These are phyloP conservation scores for Euplexia lucipara DNA, from an alignment of 2,888 invertebrate species.

Conservation along the genomic window DNA sequence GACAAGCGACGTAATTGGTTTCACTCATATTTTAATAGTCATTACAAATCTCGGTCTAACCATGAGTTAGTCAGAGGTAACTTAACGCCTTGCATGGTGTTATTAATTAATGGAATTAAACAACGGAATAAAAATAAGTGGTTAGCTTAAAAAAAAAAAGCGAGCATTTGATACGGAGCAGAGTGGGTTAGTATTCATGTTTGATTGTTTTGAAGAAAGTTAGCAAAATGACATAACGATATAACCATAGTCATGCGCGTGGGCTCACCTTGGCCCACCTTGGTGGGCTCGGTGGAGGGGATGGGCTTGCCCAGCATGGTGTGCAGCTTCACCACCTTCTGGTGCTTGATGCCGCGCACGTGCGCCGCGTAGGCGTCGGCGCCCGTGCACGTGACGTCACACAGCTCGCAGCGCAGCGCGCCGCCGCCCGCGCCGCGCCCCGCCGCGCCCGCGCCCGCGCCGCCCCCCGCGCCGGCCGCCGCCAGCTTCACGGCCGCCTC, in stretches of 20 bases:
- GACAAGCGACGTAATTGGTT: too few species aligned
- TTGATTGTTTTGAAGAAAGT: background rate
- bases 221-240: too few species aligned
- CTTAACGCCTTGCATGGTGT: too few species aligned
- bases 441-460: constrained; percentile 73
- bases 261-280: constrained; percentile 91
- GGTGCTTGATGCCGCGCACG: constrained; percentile 99
- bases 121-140: background rate
- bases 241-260: too few species aligned
- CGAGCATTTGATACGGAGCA: background rate
- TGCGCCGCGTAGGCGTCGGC: constrained; percentile 99
- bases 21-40: too few species aligned
- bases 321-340: constrained; percentile 98
- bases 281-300: constrained; percentile 98
- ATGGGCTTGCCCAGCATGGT: constrained; percentile 99
- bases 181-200: background rate
- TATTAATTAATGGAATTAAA: too few species aligned
- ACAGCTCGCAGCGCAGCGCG: constrained; percentile 97
- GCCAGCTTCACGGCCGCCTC: constrained; percentile 94
- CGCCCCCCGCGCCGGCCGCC: constrained; percentile 90
- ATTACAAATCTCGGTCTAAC: too few species aligned
- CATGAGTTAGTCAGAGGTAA: too few species aligned
- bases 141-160: background rate
- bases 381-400: constrained; percentile 99
- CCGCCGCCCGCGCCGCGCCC: constrained; percentile 82